Evolutionary conservation across 2,797 vertebrate genomes (phyloP), one percentile per base, ranked within the genome.

Genomic region (Artibeus jamaicensis): DNA sequence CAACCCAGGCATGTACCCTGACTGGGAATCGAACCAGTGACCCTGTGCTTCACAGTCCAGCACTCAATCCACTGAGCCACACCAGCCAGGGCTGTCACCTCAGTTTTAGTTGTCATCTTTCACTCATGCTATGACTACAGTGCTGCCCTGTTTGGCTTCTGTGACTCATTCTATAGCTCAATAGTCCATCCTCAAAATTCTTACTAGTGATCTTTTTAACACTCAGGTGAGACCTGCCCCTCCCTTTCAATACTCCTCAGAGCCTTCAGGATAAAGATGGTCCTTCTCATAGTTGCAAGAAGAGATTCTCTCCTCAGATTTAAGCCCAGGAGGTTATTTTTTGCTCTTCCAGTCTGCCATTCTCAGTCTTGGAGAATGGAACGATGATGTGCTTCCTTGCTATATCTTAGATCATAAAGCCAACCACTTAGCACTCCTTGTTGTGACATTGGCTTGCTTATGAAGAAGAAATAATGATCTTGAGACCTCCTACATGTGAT

Each of bases 391-490:
- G 10, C 62, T 77, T 87, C n/a, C 62, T 87, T 71, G 59, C 26
- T 70, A 0, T 8, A 14, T 73, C 59, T 42, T 90, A 77, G n/a
- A 48, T 85, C 71, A 39, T 67, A 42, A 86, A 68, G 22, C 39
- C 26, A 62, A 1, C 44, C 71, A 37, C 70, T 71, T 88, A 85
- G 26, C 16, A 26, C n/a, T 50, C 32, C 4, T 88, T 32, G 37
- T 48, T 76, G 39, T 10, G 55, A 1, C 2, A 14, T 9, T 48
- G 8, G 3, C 6, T 18, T 34, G 21, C 70, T 89, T 87, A 59
- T 77, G 81, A 96, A 93, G 70, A 46, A 57, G 15, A 87, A 84
- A 16, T 53, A 18, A 32, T 77, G 34, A 71, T n/a, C 70, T 91
- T 26, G 46, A 44, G n/a, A 62, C 1, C 0, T 5, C 1, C 0